Conservation (phyloP, 2,888 invertebrate species). For the Lepidochitona cinerea region DNA sequence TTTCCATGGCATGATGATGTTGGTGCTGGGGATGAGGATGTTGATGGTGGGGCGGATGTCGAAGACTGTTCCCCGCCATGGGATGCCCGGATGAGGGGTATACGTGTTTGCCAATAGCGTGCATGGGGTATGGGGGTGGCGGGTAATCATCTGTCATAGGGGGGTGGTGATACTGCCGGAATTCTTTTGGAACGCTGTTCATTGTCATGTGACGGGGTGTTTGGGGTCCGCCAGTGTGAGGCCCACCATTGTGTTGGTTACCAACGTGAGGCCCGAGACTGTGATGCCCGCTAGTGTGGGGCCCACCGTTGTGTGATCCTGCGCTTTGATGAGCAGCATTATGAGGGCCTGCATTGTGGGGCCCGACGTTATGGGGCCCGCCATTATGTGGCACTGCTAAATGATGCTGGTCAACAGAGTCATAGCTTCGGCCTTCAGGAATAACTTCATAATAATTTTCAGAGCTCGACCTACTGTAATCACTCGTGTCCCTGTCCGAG, state of each 20-base stretch:
- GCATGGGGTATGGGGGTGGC: slow-evolving; percentile 1
- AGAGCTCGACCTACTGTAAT: slow-evolving; percentile 59
- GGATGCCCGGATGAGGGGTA: background rate
- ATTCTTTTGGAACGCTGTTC: background rate
- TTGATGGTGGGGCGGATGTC: slow-evolving; percentile 4
- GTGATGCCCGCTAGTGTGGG: too few species aligned
- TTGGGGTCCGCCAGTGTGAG: background rate
- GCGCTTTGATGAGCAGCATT: too few species aligned
- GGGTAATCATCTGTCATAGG: background rate
- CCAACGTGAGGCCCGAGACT: too few species aligned
- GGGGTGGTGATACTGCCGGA: background rate
- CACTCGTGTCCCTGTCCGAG: slow-evolving; percentile 54
- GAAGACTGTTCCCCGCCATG: background rate
- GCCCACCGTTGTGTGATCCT: background rate
- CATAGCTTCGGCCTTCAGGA: slow-evolving; percentile 37
- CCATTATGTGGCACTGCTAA: background rate
- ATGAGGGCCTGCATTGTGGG: too few species aligned
- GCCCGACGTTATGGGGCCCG: background rate
- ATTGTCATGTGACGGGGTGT: background rate
- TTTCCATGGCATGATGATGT: slow-evolving; percentile 8
- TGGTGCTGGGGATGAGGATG: background rate
- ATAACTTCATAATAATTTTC: slow-evolving; percentile 66
- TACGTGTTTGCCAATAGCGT: background rate
- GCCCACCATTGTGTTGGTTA: too few species aligned
- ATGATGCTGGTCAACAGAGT: background rate